phyloP scores from a whole-genome alignment of 1,140 invertebrate species.

The Euwallacea similis region DNA sequence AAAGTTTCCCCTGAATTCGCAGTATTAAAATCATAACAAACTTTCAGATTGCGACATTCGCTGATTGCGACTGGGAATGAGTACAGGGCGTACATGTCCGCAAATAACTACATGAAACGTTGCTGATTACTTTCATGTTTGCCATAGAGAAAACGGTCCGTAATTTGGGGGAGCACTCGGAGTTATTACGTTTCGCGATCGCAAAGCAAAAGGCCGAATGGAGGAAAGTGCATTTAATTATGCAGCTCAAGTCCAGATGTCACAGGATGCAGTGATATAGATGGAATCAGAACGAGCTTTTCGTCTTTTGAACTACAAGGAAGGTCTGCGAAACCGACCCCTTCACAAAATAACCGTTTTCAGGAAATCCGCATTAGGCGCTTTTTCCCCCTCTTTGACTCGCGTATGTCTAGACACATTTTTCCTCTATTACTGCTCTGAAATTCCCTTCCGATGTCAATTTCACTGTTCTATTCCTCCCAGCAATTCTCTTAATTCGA shows the following conservation, averaged over 20 bases:
- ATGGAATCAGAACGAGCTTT: too few relatives aligned
- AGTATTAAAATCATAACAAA: conserved; percentile 17
- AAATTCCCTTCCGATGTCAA: too few relatives aligned
- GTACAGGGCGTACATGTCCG: background rate
- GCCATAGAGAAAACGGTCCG: conserved; percentile 12
- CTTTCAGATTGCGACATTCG: conserved; percentile 14
- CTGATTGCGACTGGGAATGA: conserved; percentile 6
- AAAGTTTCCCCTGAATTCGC: background rate
- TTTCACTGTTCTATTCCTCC: too few relatives aligned
- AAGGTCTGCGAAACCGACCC: too few relatives aligned
- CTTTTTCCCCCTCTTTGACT: too few relatives aligned
- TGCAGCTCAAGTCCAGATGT: background rate
- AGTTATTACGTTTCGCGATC: conserved; percentile 14
- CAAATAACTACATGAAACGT: conserved; percentile 18
- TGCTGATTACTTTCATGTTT: conserved; percentile 23
- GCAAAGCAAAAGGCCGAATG: background rate
- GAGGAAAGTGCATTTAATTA: background rate
- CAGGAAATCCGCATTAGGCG: too few relatives aligned
- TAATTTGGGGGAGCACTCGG: conserved; percentile 6
- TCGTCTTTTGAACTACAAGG: too few relatives aligned
- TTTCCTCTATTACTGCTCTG: too few relatives aligned
- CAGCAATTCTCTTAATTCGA: too few relatives aligned
- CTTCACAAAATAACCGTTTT: too few relatives aligned
- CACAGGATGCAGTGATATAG: too few relatives aligned
- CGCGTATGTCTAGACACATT: too few relatives aligned